Evolutionary conservation across 2,113 vertebrate species (phyloP).

Genomic region (Psittacus erithacus): DNA sequence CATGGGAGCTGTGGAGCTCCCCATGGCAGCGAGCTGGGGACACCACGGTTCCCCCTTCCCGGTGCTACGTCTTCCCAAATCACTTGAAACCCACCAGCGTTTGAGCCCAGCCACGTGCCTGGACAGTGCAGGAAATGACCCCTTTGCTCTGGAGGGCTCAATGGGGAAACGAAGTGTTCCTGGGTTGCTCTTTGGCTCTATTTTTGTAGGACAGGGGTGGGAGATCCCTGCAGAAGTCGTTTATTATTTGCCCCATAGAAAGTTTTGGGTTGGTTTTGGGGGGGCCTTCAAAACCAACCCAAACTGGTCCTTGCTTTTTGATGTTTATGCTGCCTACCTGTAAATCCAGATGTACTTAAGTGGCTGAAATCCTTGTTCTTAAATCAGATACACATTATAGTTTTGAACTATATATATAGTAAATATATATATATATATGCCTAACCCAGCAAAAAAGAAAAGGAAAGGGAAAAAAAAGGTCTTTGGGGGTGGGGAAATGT

Average conservation of each 20-base stretch:
- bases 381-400: conserved; percentile 78
- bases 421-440: conserved; percentile 72
- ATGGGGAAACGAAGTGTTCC: background rate
- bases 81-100: background rate
- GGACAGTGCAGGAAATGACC: background rate
- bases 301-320: conserved; percentile 59
- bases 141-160: background rate
- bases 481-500: conserved; percentile 53
- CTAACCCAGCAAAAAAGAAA: conserved; percentile 53
- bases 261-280: conserved; percentile 1
- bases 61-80: background rate
- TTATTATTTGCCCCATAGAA: conserved; percentile 34
- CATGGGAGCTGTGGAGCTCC: background rate
- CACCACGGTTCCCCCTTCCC: rapidly evolving
- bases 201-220: conserved; percentile 56
- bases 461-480: background rate
- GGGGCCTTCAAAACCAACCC: conserved; percentile 55
- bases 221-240: conserved; percentile 16
- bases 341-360: conserved; percentile 68
- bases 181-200: conserved; percentile 52
- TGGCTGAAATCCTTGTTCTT: conserved; percentile 67
- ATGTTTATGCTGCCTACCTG: conserved; percentile 62
- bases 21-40: background rate
- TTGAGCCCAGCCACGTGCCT: background rate
- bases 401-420: conserved; percentile 78